Percentiles rank a stretch among this genome's conserved stretches.
Conservation (phyloP, 2,113 vertebrate genomes). For the Rhinolophus sinicus region DNA sequence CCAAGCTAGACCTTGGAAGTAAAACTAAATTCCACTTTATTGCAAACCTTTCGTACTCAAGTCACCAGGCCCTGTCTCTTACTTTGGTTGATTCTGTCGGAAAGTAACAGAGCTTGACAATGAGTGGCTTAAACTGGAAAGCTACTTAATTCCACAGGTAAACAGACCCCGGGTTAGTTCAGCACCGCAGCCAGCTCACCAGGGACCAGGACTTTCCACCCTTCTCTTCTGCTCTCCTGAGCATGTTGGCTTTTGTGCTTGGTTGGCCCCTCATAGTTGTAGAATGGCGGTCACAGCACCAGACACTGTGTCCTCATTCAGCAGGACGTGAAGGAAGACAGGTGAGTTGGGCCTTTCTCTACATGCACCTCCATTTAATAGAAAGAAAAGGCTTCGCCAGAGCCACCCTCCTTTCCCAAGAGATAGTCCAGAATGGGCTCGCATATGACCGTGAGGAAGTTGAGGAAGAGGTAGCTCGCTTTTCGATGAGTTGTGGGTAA, state of each 20-base stretch:
- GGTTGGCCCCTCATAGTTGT: not conserved
- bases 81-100: slow-evolving; percentile 10
- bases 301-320: not conserved
- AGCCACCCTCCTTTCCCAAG: not conserved
- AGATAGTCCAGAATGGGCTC: not conserved
- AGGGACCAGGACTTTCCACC: not conserved
- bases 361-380: not conserved
- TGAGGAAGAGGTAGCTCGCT: not conserved
- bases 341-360: not conserved
- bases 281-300: not conserved
- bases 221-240: not conserved
- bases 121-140: not conserved
- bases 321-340: not conserved
- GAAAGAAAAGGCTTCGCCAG: not conserved
- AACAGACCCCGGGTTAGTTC: not conserved
- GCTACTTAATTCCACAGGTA: not conserved
- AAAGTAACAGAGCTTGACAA: not conserved
- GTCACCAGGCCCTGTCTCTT: not conserved
- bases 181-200: not conserved
- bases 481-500: not conserved
- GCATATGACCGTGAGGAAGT: not conserved
- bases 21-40: not conserved
- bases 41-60: not conserved
- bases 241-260: not conserved
- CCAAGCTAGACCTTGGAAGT: not conserved